Percentiles rank a stretch among this genome's conserved stretches.
Evolutionary conservation across 2,113 vertebrate genomes (phyloP).

Genomic region (Boulengeromyrus knoepffleri): DNA sequence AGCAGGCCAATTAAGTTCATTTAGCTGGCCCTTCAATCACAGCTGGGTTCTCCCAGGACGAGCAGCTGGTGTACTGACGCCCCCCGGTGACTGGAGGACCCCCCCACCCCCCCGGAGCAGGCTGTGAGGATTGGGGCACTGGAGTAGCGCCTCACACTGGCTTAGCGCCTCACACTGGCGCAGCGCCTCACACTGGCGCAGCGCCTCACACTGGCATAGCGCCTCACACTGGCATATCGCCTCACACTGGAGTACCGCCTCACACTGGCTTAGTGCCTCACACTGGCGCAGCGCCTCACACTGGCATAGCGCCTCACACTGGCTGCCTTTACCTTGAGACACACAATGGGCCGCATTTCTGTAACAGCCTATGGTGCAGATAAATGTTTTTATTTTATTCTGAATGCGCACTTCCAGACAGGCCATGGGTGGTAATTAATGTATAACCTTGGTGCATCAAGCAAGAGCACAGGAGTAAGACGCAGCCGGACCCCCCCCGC

Average conservation of each 20-base stretch:
- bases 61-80: constrained; percentile 34
- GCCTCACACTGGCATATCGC: too few species aligned
- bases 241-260: too few species aligned
- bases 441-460: background rate
- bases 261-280: background rate
- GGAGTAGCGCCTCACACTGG: background rate
- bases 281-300: too few species aligned
- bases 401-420: background rate
- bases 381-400: background rate
- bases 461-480: background rate
- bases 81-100: background rate
- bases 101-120: background rate
- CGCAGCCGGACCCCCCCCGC: too few species aligned
- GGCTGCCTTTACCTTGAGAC: background rate
- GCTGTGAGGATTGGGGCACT: background rate
- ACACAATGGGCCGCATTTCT: background rate
- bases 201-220: too few species aligned
- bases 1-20: constrained; percentile 37
- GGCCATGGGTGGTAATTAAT: background rate
- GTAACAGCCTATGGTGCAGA: background rate
- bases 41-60: constrained; percentile 39
- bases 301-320: background rate
- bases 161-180: too few species aligned
- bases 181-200: background rate
- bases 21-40: constrained; percentile 33